Percentiles rank a stretch among this genome's conserved stretches.
phyloP scores from a whole-genome alignment of 2,113 vertebrate species.

The Nematolebias whitei region DNA sequence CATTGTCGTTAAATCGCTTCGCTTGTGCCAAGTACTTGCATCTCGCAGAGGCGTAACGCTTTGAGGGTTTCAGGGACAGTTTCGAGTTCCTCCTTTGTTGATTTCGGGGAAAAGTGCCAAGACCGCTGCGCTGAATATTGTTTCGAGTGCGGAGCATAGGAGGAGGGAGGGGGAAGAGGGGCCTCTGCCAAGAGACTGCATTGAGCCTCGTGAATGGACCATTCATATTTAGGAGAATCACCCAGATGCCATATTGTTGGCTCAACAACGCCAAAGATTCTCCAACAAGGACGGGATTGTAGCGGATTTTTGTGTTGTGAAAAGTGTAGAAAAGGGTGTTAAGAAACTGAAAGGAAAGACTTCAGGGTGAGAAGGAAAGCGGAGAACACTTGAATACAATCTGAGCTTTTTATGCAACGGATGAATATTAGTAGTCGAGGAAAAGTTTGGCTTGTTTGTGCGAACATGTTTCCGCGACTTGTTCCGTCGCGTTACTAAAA shows the following conservation, averaged over 20 bases:
- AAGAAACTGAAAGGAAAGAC: constrained; percentile 27
- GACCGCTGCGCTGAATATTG: constrained; percentile 75
- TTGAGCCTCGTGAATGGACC: constrained; percentile 77
- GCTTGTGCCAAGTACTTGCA: constrained; percentile 74
- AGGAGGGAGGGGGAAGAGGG: constrained; percentile 58
- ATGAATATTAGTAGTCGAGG: background rate
- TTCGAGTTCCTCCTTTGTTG: constrained; percentile 77
- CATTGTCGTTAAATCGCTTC: constrained; percentile 75
- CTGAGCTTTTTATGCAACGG: background rate
- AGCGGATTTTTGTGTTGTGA: constrained; percentile 56
- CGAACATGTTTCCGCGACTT: too few species aligned
- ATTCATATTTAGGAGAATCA: constrained; percentile 80
- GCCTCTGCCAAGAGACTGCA: constrained; percentile 73
- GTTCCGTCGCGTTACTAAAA: too few species aligned
- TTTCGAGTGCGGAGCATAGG: constrained; percentile 61
- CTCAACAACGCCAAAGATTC: constrained; percentile 76
- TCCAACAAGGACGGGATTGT: constrained; percentile 77
- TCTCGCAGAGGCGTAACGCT: constrained; percentile 74
- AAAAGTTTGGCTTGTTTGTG: too few species aligned
- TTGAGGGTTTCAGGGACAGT: constrained; percentile 74
- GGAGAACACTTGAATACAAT: background rate
- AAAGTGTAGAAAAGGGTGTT: constrained; percentile 47
- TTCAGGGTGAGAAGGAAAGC: constrained; percentile 4
- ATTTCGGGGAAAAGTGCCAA: constrained; percentile 76
- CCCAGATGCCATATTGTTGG: constrained; percentile 80